Evolutionary conservation across 2,888 invertebrate species (phyloP).

Genomic region (Acanthococcus lagerstroemiae): DNA sequence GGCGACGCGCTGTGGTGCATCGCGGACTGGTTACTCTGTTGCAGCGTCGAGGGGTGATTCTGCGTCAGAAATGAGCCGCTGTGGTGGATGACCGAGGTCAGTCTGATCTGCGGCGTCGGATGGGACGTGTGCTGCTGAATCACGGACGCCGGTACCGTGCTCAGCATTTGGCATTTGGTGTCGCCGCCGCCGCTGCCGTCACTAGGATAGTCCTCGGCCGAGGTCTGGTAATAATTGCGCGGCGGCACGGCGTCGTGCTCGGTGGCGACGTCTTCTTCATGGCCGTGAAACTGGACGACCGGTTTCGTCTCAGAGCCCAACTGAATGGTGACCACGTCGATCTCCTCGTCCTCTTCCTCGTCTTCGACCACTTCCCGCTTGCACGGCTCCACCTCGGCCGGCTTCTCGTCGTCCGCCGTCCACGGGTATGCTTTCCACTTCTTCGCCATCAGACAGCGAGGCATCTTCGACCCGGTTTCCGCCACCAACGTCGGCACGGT

Average conservation of each 20-base stretch:
- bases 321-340: conserved; percentile 61
- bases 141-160: conserved; percentile 4
- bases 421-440: conserved; percentile 84
- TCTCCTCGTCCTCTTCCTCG: conserved; percentile 54
- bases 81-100: conserved; percentile 25
- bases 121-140: conserved; percentile 22
- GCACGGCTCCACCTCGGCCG: conserved; percentile 27
- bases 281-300: background rate
- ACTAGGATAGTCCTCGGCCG: conserved; percentile 20
- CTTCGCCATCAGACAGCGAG: conserved; percentile 91
- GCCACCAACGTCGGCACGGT: background rate
- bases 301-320: conserved; percentile 26
- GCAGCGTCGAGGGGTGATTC: conserved; percentile 34
- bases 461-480: conserved; percentile 50
- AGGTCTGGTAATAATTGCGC: conserved; percentile 19
- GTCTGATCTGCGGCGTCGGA: conserved; percentile 20
- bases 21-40: conserved; percentile 43
- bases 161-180: background rate
- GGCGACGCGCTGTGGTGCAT: conserved; percentile 35
- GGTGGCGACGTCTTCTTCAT: background rate
- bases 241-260: conserved; percentile 5
- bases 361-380: conserved; percentile 18
- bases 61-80: conserved; percentile 4
- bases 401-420: conserved; percentile 47
- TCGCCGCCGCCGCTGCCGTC: background rate